These are phyloP conservation scores for Elephantulus edwardii DNA, from an alignment of 2,113 vertebrate species.

Conservation along the genomic window DNA sequence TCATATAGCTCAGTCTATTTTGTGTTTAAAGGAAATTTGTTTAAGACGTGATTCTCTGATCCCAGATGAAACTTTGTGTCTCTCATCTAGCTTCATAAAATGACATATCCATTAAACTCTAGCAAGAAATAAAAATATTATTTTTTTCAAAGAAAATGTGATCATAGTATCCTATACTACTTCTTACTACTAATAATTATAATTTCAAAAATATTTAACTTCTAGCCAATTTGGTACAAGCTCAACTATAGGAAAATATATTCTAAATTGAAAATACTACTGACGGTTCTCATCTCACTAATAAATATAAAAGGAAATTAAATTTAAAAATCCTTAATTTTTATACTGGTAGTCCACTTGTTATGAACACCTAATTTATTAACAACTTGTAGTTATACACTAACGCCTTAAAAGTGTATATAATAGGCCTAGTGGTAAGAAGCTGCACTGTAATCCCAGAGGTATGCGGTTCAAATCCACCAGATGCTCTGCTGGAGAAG, in stretches of 20 bases:
- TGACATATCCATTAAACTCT: background rate
- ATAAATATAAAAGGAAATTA: conserved; percentile 54
- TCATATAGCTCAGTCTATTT: conserved; percentile 36
- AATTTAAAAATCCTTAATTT: conserved; percentile 50
- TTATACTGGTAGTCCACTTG: background rate
- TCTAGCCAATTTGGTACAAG: background rate
- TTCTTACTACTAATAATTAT: background rate
- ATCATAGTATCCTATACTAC: background rate
- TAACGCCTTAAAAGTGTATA: too few relatives aligned
- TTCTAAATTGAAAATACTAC: conserved; percentile 18
- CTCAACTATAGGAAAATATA: background rate
- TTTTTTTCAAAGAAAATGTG: conserved; percentile 23
- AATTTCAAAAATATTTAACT: conserved; percentile 44
- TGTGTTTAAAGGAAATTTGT: conserved; percentile 47
- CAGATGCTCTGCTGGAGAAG: too few relatives aligned
- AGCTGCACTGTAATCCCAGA: too few relatives aligned
- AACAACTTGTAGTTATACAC: too few relatives aligned
- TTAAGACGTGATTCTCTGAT: conserved; percentile 29
- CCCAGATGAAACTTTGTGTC: conserved; percentile 14
- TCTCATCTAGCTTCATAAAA: conserved; percentile 25
- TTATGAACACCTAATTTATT: background rate
- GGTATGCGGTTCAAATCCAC: too few relatives aligned
- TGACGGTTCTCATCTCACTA: conserved; percentile 16
- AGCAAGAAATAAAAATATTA: conserved; percentile 13
- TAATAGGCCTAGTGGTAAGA: too few relatives aligned